Conservation (phyloP, 2,113 vertebrate species). For the Ailurus styani region DNA sequence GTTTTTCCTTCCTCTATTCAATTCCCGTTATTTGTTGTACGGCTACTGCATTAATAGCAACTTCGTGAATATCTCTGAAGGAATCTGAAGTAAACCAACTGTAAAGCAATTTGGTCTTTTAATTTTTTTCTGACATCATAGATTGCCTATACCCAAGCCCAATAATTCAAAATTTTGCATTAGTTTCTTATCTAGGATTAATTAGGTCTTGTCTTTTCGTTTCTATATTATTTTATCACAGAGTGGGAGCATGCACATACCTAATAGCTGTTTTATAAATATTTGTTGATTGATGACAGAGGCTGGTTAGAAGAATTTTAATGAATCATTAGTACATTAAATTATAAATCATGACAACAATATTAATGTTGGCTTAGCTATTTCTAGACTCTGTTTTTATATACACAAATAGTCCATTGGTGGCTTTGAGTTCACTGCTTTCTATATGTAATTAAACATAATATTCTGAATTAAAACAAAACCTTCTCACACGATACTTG, state of each 20-base stretch:
- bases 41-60: background rate
- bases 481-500: background rate
- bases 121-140: background rate
- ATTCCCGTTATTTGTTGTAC: background rate
- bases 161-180: background rate
- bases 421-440: conserved; percentile 5
- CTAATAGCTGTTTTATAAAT: conserved; percentile 48
- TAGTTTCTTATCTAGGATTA: background rate
- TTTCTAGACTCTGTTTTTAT: conserved; percentile 3
- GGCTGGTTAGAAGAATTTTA: conserved; percentile 35
- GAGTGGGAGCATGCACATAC: background rate
- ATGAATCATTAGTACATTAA: conserved; percentile 51
- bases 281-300: conserved; percentile 58
- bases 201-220: background rate
- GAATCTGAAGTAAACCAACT: background rate
- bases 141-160: background rate
- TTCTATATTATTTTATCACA: background rate
- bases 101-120: background rate
- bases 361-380: conserved; percentile 34
- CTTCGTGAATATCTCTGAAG: background rate
- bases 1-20: background rate
- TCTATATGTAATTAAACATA: background rate
- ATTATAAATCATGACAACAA: conserved; percentile 54
- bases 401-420: background rate
- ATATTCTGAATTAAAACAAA: background rate